A percentile compares a stretch with the other conserved stretches of the same genome.
Evolutionary conservation across 2,797 vertebrate species (phyloP).

Genomic region (Masticophis lateralis): DNA sequence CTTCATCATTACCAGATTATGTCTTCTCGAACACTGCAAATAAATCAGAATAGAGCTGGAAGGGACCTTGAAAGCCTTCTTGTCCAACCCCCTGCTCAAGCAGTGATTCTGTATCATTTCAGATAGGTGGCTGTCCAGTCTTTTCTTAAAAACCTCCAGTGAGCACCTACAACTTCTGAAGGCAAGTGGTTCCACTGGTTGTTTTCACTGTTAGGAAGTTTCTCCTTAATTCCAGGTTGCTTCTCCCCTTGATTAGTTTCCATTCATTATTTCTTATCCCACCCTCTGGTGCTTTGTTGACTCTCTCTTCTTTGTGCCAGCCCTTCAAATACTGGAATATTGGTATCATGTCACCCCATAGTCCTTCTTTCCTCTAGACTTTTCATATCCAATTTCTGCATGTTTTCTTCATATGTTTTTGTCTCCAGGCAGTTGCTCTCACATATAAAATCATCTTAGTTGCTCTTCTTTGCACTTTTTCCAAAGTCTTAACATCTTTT

Average conservation of each 20-base stretch:
- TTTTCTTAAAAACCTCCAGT: neutral
- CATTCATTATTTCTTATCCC: neutral
- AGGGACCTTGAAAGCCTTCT: no score
- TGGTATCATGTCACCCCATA: neutral
- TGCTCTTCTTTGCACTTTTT: neutral
- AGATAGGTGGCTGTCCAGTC: neutral
- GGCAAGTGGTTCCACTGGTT: neutral
- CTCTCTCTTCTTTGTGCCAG: neutral
- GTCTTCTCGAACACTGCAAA: neutral
- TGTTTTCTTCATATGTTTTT: neutral
- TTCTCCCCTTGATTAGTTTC: neutral
- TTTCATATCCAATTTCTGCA: neutral
- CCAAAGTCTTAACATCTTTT: neutral
- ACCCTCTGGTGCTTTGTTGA: neutral
- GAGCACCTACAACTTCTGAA: neutral
- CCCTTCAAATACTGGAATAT: neutral
- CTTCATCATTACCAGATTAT: neutral
- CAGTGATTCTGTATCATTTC: neutral
- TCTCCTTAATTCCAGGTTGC: neutral
- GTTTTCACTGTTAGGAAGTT: neutral
- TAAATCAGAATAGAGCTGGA: neutral
- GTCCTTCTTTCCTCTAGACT: neutral
- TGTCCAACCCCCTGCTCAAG: no score
- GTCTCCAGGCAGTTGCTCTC: neutral
- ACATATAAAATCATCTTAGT: neutral